Evolutionary conservation across 2,888 invertebrate species (phyloP).

Genomic region (Agonopterix alstromeriana): DNA sequence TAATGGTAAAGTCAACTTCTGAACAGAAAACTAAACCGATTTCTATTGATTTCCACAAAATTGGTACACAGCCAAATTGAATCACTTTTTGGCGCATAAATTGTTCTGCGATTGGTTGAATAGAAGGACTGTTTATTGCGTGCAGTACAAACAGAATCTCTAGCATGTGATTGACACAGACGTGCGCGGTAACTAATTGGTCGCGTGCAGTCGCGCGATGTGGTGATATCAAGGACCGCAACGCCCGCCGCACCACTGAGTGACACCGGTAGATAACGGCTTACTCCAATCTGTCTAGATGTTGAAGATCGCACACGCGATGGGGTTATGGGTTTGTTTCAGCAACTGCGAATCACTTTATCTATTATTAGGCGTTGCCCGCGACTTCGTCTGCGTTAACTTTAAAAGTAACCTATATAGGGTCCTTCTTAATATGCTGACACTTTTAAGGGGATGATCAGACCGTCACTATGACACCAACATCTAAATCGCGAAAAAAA

Average conservation of each 20-base stretch:
- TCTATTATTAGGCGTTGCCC: too few relatives aligned
- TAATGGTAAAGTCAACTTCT: too few relatives aligned
- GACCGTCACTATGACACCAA: too few relatives aligned
- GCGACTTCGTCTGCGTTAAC: too few relatives aligned
- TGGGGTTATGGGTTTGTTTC: not conserved
- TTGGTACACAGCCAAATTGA: not conserved
- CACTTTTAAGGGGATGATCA: too few relatives aligned
- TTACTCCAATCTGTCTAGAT: constrained; percentile 25
- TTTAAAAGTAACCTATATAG: too few relatives aligned
- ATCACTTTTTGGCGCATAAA: not conserved
- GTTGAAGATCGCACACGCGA: constrained; percentile 9
- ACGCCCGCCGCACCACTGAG: constrained; percentile 28
- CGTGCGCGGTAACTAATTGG: constrained; percentile 36
- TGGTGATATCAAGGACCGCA: constrained; percentile 38
- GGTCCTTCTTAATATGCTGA: too few relatives aligned
- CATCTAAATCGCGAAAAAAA: too few relatives aligned
- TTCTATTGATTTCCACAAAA: not conserved
- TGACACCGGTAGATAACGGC: constrained; percentile 55
- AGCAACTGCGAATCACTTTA: too few relatives aligned
- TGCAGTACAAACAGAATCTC: not conserved
- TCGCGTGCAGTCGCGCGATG: constrained; percentile 84
- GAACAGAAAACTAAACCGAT: not conserved
- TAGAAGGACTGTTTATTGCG: not conserved
- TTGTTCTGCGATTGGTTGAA: not conserved
- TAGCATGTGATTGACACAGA: constrained; percentile 24